phyloP scores from a whole-genome alignment of 2,888 invertebrate species.

The Seladonia tumulorum region DNA sequence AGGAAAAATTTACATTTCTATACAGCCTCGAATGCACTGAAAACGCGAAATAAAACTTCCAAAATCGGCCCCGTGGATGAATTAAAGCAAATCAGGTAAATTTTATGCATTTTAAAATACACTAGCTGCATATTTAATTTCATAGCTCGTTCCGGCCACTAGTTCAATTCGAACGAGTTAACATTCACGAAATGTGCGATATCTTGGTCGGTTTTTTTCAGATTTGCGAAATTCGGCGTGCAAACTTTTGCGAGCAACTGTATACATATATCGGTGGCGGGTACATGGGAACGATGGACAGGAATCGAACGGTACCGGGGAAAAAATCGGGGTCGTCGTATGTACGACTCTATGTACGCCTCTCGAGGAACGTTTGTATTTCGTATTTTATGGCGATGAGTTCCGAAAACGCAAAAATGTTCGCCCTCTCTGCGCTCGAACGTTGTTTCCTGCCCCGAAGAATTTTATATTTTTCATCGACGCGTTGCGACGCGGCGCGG shows the following conservation, averaged over 20 bases:
- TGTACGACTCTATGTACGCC: constrained; percentile 49
- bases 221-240: neutral
- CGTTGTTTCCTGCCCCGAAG: neutral
- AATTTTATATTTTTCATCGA: constrained; percentile 30
- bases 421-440: constrained; percentile 16
- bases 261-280: neutral
- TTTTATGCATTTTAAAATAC: neutral
- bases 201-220: neutral
- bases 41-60: neutral
- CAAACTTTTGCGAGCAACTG: neutral
- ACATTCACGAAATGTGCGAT: neutral
- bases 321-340: constrained; percentile 41
- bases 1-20: neutral
- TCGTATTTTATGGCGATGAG: constrained; percentile 56
- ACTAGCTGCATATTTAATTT: neutral
- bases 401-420: constrained; percentile 55
- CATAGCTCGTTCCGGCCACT: neutral
- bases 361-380: constrained; percentile 64
- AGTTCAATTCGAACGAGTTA: neutral
- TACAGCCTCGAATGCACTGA: neutral
- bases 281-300: neutral
- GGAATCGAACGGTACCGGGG: constrained; percentile 20
- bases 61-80: neutral
- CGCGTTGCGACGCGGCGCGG: neutral
- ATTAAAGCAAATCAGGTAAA: neutral